Evolutionary conservation across 2,888 invertebrate genomes (phyloP).

Genomic region (Tipula confusa): DNA sequence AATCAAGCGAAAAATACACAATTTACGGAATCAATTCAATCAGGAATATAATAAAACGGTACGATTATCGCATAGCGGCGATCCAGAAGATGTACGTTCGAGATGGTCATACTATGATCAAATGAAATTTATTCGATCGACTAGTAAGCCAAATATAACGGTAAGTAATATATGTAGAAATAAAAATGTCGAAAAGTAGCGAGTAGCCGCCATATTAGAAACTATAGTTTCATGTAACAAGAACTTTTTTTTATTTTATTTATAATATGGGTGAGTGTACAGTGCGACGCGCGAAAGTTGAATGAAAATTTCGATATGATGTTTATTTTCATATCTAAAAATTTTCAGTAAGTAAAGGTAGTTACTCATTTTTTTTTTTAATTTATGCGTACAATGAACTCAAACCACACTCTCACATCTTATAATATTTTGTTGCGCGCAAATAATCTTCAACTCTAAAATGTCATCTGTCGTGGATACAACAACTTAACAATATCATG

Average conservation of each 20-base stretch:
- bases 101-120: conserved; percentile 48
- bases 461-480: not conserved
- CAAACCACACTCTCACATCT: not conserved
- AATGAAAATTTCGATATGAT: not conserved
- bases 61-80: conserved; percentile 41
- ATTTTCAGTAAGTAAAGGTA: not conserved
- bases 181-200: not conserved
- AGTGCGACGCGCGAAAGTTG: not conserved
- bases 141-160: not conserved
- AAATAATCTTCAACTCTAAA: not conserved
- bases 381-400: no score
- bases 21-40: conserved; percentile 48
- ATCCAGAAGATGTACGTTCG: conserved; percentile 37
- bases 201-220: not conserved
- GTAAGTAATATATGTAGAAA: not conserved
- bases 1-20: conserved; percentile 43
- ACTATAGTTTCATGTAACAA: not conserved
- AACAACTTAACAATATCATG: not conserved
- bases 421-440: not conserved
- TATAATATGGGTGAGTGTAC: not conserved
- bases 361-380: not conserved
- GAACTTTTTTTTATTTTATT: not conserved
- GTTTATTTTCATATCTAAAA: not conserved
- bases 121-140: conserved; percentile 40
- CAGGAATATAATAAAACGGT: conserved; percentile 48